Evolutionary conservation across 2,113 vertebrate species (phyloP).

Genomic region (Cnemophilus loriae): DNA sequence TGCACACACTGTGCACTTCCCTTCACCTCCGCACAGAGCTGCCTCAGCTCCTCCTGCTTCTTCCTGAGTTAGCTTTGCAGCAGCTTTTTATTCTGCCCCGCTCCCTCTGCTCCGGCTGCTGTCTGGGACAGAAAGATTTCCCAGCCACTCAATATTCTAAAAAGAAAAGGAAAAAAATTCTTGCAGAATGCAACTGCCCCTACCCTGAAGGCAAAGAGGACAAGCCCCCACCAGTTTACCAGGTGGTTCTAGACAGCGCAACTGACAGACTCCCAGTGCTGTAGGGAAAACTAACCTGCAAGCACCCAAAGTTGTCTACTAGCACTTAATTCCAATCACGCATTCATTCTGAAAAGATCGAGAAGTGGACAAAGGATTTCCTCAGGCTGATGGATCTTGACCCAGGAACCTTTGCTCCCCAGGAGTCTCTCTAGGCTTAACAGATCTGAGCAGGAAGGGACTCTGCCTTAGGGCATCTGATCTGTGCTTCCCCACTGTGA

Average conservation of each 20-base stretch:
- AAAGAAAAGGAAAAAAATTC: neutral
- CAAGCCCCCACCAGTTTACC: neutral
- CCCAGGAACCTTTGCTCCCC: neutral
- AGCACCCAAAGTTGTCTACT: neutral
- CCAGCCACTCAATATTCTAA: neutral
- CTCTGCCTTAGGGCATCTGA: neutral
- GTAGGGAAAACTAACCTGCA: neutral
- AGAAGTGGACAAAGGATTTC: neutral
- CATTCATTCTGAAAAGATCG: neutral
- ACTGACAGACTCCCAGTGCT: neutral
- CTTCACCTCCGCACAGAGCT: neutral
- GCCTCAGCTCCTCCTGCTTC: neutral
- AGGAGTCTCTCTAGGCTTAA: neutral
- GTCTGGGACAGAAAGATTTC: neutral
- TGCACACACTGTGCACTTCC: neutral
- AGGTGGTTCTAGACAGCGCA: neutral
- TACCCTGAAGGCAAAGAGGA: neutral
- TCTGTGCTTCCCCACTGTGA: neutral
- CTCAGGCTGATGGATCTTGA: neutral
- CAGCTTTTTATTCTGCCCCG: neutral
- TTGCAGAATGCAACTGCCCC: neutral
- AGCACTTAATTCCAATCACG: neutral
- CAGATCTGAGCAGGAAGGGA: neutral
- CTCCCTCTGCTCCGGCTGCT: neutral
- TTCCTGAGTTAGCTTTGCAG: neutral